Percentiles rank a stretch among this genome's conserved stretches.
Conservation (phyloP, 2,797 vertebrate genomes). For the Percopsis omiscomaycus region DNA sequence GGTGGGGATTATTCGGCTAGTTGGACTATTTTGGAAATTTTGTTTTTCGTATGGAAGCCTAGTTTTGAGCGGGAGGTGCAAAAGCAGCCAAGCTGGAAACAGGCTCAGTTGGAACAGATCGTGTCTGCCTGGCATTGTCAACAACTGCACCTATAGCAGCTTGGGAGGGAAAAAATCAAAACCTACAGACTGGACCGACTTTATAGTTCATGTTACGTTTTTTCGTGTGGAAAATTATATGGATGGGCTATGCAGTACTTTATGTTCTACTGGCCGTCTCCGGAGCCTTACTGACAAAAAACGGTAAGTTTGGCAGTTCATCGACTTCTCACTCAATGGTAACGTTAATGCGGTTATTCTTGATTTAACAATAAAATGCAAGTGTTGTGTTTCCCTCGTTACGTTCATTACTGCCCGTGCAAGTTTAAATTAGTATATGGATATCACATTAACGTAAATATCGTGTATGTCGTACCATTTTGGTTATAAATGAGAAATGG, state of each 20-base stretch:
- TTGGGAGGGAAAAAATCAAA: constrained; percentile 61
- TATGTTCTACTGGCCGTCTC: constrained; percentile 10
- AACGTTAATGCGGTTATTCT: constrained; percentile 6
- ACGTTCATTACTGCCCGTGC: constrained; percentile 2
- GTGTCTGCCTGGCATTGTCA: constrained; percentile 58
- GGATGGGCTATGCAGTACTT: constrained; percentile 10
- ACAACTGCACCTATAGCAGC: constrained; percentile 63
- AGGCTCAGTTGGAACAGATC: constrained; percentile 50
- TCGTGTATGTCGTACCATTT: not conserved
- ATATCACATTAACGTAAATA: constrained; percentile 1
- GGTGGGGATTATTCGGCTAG: constrained; percentile 25
- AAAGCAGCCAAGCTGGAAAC: constrained; percentile 59
- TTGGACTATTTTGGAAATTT: constrained; percentile 40
- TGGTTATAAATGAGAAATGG: constrained; percentile 5
- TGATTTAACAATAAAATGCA: constrained; percentile 10
- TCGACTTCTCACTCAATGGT: constrained; percentile 30
- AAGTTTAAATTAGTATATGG: constrained; percentile 3
- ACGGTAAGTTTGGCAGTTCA: constrained; percentile 40
- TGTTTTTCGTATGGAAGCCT: constrained; percentile 57
- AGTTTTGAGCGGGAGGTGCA: constrained; percentile 84
- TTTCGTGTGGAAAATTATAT: constrained; percentile 9
- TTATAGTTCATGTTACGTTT: constrained; percentile 43
- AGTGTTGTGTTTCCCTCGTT: not conserved
- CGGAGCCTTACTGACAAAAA: constrained; percentile 11
- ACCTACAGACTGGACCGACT: constrained; percentile 38